phyloP scores from a whole-genome alignment of 64 coral and sea anemone genomes.

The Porites lutea region DNA sequence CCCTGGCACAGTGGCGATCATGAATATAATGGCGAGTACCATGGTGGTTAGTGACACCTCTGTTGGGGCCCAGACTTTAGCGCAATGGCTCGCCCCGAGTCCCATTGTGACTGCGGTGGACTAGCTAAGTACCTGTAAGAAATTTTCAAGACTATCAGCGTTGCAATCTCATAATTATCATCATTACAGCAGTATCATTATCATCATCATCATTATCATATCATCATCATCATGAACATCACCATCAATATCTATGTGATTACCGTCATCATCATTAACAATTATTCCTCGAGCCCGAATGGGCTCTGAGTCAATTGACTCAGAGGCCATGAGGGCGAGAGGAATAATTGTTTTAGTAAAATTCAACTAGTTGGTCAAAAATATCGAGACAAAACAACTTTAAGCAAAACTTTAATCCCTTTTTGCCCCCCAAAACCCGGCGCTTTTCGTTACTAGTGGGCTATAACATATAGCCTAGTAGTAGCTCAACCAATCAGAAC shows the following conservation, averaged over 20 bases:
- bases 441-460: too few species aligned
- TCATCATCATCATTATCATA: not conserved
- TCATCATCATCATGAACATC: not conserved
- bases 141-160: not conserved
- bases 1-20: conserved; percentile 64
- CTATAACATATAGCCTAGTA: too few species aligned
- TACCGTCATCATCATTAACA: too few species aligned
- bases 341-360: too few species aligned
- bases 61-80: conserved; percentile 36
- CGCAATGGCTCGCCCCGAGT: conserved; percentile 57
- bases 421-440: too few species aligned
- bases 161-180: not conserved
- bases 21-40: conserved; percentile 53
- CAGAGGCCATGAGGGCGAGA: too few species aligned
- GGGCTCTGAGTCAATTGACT: too few species aligned
- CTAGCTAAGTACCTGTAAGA: not conserved
- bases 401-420: too few species aligned
- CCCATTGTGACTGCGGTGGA: not conserved
- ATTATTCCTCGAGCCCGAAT: too few species aligned
- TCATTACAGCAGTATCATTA: not conserved
- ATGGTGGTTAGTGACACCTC: conserved; percentile 35
- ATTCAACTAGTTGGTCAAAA: too few species aligned
- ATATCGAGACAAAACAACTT: too few species aligned
- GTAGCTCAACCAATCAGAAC: too few species aligned
- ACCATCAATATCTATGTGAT: not conserved